Conservation (phyloP, 2,888 invertebrate genomes). For the Dendrolimus houi region DNA sequence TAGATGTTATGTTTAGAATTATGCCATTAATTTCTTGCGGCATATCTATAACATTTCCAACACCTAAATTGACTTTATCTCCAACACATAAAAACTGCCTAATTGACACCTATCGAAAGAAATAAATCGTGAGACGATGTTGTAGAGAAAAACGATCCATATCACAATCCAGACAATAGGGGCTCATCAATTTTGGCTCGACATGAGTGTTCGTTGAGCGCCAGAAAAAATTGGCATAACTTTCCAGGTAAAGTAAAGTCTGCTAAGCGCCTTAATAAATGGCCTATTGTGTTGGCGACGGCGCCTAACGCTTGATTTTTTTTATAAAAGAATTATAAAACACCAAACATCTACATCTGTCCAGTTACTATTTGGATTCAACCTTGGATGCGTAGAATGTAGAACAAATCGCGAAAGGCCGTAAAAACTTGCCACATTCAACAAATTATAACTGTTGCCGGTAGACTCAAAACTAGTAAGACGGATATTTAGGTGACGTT, state of each 20-base stretch:
- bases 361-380: slow-evolving; percentile 12
- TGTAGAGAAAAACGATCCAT: slow-evolving; percentile 32
- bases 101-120: slow-evolving; percentile 19
- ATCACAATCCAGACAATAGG: slow-evolving; percentile 45
- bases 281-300: slow-evolving; percentile 47
- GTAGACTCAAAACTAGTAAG: background rate
- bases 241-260: slow-evolving; percentile 58
- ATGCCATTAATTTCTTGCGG: background rate
- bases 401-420: slow-evolving; percentile 2
- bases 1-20: too few relatives aligned
- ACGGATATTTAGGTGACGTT: background rate
- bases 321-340: slow-evolving; percentile 30
- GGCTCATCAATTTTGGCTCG: slow-evolving; percentile 48
- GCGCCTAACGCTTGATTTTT: slow-evolving; percentile 53
- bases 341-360: slow-evolving; percentile 30
- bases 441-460: background rate
- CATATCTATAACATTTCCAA: background rate
- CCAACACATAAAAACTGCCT: slow-evolving; percentile 14
- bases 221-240: slow-evolving; percentile 47
- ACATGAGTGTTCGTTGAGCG: slow-evolving; percentile 28
- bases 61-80: too few relatives aligned
- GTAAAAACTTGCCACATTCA: slow-evolving; percentile 2
- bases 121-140: slow-evolving; percentile 24
- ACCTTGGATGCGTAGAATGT: slow-evolving; percentile 11
- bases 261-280: slow-evolving; percentile 51